These are phyloP conservation scores for Pseudomyrmex flavicornis DNA, from an alignment of 1,140 invertebrate species.

Conservation along the genomic window DNA sequence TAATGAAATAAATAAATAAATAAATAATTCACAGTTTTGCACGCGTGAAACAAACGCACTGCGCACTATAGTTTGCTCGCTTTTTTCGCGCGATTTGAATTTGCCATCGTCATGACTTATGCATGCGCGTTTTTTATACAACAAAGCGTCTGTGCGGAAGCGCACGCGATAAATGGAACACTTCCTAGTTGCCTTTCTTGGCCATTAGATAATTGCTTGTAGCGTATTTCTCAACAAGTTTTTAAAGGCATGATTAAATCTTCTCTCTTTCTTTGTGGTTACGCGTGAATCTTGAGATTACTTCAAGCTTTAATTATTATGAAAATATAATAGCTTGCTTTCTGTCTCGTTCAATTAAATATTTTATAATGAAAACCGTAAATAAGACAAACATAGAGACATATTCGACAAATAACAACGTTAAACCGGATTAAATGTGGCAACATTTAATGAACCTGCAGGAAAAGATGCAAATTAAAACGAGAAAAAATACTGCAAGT, in stretches of 20 bases:
- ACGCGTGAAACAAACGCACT: neutral
- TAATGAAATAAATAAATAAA: neutral
- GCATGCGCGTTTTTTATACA: constrained; percentile 14
- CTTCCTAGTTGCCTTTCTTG: neutral
- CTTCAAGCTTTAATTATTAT: neutral
- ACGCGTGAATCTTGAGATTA: neutral
- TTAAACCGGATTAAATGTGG: neutral
- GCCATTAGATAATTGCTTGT: neutral
- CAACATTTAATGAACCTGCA: neutral
- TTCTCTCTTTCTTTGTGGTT: neutral
- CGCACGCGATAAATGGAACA: neutral
- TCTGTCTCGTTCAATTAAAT: neutral
- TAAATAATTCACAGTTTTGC: neutral
- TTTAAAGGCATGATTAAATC: neutral
- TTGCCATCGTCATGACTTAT: neutral
- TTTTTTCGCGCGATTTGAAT: neutral
- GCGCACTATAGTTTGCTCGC: no score
- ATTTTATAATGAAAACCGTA: neutral
- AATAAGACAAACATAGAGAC: neutral
- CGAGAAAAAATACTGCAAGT: no score
- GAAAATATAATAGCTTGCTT: neutral
- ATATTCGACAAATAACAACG: no score
- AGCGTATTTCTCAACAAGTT: neutral
- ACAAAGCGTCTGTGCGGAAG: neutral
- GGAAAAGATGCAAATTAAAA: no score